Base-by-base conservation (phyloP, 2,113 vertebrate genomes). In the Cnemophilus loriae region DNA sequence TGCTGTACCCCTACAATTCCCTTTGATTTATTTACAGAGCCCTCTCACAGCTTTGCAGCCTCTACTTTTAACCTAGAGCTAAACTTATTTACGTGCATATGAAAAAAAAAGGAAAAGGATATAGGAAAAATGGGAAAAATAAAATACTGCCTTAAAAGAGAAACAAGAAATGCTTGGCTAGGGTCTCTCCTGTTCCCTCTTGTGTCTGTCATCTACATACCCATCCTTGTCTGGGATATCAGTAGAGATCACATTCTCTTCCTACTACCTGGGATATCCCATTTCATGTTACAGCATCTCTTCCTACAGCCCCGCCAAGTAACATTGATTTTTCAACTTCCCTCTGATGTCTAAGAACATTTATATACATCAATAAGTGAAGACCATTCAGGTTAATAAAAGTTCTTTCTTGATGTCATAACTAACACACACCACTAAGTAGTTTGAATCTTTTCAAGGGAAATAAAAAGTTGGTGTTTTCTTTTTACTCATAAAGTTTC, bases 101-200 rank as follows among this genome's bases (percentile, higher is more conserved):
- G 0, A 28, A 35, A 60, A 32, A 26, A 9, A 41, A 15, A 16
- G 0, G 4, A 7, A 30, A 42, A 57, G 2, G 0, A 49, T 13
- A 19, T 4, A 46, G 3, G 6, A 18, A 44, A 70, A 90, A 65
- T 41, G 2, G 11, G 50, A 70, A 22, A 47, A 5, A 39, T 23
- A 33, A 81, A 73, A 6, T 21, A 44, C 8, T 41, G 7, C 11
- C 32, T 65, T 61, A 53, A 35, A 81, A 67, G 15, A 39, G 8
- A 67, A 60, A 33, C 5, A 52, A 24, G 10, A 47, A 81, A 20
- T 19, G 6, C 2, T 3, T 13, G 1, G 4, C 16, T 70, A 37
- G 23, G 5, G 4, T 73, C 7, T 86, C 53, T 57, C 24, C 16
- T 69, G 8, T 44, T 65, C 23, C 26, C 11, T 46, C 42, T 23